These are phyloP conservation scores for Brachirus orientalis DNA, from an alignment of 2,113 vertebrate species.

Conservation along the genomic window DNA sequence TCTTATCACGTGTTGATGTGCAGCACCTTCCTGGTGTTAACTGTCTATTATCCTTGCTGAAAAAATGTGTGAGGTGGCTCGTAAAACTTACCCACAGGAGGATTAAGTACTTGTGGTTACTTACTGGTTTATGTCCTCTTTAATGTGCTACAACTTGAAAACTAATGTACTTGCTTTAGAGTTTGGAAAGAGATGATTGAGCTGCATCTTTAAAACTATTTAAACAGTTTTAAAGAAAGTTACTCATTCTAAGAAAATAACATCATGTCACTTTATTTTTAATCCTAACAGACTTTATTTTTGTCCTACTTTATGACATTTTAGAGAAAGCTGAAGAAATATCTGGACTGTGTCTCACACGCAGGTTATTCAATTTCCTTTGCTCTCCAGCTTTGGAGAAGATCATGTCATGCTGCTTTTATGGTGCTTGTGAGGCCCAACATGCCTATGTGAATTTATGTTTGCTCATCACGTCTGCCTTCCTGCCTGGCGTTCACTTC, in stretches of 20 bases:
- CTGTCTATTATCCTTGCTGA: constrained; percentile 78
- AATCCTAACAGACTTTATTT: neutral
- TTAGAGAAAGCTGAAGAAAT: neutral
- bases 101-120: constrained; percentile 52
- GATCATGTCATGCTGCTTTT: constrained; percentile 43
- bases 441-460: constrained; percentile 28
- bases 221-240: neutral
- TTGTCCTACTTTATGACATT: neutral
- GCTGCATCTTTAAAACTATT: neutral
- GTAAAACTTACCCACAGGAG: constrained; percentile 65
- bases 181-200: neutral
- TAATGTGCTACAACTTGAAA: constrained; percentile 12
- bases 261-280: neutral
- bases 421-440: constrained; percentile 22
- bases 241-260: neutral
- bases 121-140: constrained; percentile 35
- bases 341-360: neutral
- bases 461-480: constrained; percentile 49
- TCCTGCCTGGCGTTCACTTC: constrained; percentile 25
- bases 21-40: constrained; percentile 79
- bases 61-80: constrained; percentile 79
- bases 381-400: neutral
- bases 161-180: neutral
- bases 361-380: constrained; percentile 16
- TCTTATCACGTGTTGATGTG: constrained; percentile 79